phyloP scores from a whole-genome alignment of 1,140 invertebrate genomes.

The Hesperophylax magnus region DNA sequence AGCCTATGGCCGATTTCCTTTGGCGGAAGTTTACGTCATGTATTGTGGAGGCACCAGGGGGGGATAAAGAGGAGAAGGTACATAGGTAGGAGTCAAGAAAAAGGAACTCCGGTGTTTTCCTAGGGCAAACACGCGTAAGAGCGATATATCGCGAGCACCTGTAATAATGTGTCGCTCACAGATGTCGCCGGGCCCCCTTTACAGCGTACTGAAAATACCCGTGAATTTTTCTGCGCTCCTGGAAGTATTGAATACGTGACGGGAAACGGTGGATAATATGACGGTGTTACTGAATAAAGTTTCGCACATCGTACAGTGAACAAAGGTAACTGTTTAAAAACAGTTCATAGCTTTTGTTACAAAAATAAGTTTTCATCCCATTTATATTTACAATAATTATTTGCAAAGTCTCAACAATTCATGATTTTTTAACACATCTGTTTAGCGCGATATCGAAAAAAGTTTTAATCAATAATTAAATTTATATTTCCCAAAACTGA shows the following conservation, averaged over 20 bases:
- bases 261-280: conserved; percentile 4
- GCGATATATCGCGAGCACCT: conserved; percentile 57
- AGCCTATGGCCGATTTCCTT: conserved; percentile 33
- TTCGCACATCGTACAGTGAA: neutral
- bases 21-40: conserved; percentile 15
- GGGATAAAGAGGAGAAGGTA: neutral
- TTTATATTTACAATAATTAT: too few relatives aligned
- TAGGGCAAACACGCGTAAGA: conserved; percentile 48
- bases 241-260: conserved; percentile 37
- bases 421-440: too few relatives aligned
- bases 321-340: too few relatives aligned
- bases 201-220: conserved; percentile 33
- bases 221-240: conserved; percentile 50
- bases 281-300: conserved; percentile 15
- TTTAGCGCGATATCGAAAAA: too few relatives aligned
- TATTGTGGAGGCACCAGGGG: neutral
- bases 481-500: too few relatives aligned
- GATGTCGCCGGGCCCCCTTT: conserved; percentile 48
- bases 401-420: too few relatives aligned
- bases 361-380: too few relatives aligned
- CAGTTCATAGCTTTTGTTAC: too few relatives aligned
- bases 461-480: too few relatives aligned
- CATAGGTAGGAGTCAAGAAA: neutral
- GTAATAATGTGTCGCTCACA: conserved; percentile 58
- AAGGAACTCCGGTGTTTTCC: conserved; percentile 10